Base-by-base conservation (phyloP, 1,140 invertebrate genomes). In the Hetaerina americana region DNA sequence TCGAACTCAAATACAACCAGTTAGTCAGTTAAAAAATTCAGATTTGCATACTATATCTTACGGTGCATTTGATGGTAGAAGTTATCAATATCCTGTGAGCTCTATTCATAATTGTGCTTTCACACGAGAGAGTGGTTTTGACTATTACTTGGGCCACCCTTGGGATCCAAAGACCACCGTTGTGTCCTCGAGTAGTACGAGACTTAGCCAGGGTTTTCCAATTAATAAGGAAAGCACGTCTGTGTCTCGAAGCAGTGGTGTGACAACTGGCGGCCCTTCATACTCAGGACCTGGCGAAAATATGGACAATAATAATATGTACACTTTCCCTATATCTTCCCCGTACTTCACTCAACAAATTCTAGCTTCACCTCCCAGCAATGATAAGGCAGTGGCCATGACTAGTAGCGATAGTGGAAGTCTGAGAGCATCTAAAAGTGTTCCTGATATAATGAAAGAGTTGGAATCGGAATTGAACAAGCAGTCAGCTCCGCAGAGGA, bases 361-460 rank as follows among this genome's bases (percentile, higher is more conserved):
- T n/a, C n/a, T n/a, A n/a, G n/a, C n/a, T n/a, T 57, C 40, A 12
- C 40, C 40, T 12, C 40, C 40, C 22, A 57, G 15, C 15, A 12
- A 57, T 57, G 40, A 57, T 18, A 57, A 57, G 22, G 40, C 22
- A n/a, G 40, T 57, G 22, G 40, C 15, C 40, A 57, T 57, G 40
- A 57, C 40, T 3, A 57, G 22, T 57, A 57, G 40, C 22, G 40
- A 57, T 57, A 57, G 15, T 10, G 22, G 22, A 57, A 57, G 10
- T n/a, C 40, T 57, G 40, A n/a, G 67, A 66, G 15, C 10, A 26
- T 85, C 86, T 5, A 83, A 85, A 75, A 89, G 87, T 80, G 88
- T 92, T 57, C 88, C 89, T 0, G 85, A 89, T 78, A 90, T 92
- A 78, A 82, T 91, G 8, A 85, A 86, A 75, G 87, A 57, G 22